A percentile compares a stretch with the other conserved stretches of the same genome.
Conservation (phyloP, 2,113 vertebrate genomes). For the Pitta sordida region DNA sequence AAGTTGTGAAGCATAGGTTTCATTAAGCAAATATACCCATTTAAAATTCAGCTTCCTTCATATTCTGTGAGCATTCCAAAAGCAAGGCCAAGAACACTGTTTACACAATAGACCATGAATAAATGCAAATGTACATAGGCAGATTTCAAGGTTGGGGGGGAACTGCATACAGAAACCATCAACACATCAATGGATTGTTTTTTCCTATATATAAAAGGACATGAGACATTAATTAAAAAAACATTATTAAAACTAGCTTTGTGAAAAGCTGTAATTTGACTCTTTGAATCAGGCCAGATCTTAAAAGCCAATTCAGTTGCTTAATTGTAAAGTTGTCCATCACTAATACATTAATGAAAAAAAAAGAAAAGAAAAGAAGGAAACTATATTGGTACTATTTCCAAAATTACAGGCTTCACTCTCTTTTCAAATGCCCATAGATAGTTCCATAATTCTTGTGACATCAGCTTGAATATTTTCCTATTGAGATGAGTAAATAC, state of each 20-base stretch:
- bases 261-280: background rate
- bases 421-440: background rate
- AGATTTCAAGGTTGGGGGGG: background rate
- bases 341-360: background rate
- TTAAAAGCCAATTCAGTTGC: background rate
- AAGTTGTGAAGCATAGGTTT: background rate
- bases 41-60: background rate
- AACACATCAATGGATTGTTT: background rate
- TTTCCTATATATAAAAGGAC: background rate
- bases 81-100: background rate
- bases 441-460: background rate
- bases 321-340: background rate
- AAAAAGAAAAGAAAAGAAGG: background rate
- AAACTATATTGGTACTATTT: background rate
- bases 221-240: background rate
- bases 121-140: background rate
- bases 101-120: background rate
- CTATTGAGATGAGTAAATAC: background rate
- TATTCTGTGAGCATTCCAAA: background rate
- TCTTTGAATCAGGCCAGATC: background rate
- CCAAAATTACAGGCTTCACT: background rate
- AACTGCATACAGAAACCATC: background rate
- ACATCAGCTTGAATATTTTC: background rate
- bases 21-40: background rate
- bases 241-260: background rate